phyloP scores from a whole-genome alignment of 2,888 invertebrate species.

The Schizotus pectinicornis region DNA sequence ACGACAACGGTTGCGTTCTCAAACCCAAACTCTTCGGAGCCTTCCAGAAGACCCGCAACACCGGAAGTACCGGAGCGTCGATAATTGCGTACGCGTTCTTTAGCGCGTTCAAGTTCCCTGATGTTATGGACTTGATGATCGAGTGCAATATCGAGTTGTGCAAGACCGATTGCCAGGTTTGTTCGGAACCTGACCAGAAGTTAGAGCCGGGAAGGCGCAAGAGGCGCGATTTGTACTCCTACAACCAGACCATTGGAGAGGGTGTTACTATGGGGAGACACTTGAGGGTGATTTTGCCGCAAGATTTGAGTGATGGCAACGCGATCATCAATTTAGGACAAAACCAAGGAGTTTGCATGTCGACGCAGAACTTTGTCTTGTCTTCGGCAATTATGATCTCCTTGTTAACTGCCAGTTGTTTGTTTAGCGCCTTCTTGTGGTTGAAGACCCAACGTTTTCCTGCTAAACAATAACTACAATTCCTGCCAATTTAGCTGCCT shows the following conservation, averaged over 20 bases:
- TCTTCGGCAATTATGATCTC: constrained; percentile 67
- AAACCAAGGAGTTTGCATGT: constrained; percentile 66
- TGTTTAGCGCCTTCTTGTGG: constrained; percentile 63
- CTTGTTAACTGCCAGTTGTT: constrained; percentile 65
- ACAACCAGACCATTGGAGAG: constrained; percentile 64
- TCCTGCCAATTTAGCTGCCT: constrained; percentile 20
- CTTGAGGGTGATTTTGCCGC: constrained; percentile 71
- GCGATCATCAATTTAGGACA: constrained; percentile 50
- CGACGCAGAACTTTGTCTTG: constrained; percentile 68
- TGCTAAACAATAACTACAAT: constrained; percentile 1
- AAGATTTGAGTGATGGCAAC: constrained; percentile 63
- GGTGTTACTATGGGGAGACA: constrained; percentile 70
- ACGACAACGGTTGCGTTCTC: constrained; percentile 76
- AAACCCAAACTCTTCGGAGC: constrained; percentile 82
- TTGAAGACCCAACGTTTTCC: constrained; percentile 55
- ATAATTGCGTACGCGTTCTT: constrained; percentile 80
- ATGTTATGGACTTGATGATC: constrained; percentile 81
- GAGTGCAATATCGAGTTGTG: constrained; percentile 85
- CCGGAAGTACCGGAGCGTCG: constrained; percentile 74
- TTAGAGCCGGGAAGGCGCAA: constrained; percentile 60
- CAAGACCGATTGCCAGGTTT: constrained; percentile 78
- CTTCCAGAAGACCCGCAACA: constrained; percentile 80
- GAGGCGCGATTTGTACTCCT: constrained; percentile 58
- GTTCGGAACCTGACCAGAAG: constrained; percentile 70
- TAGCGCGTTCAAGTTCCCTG: constrained; percentile 84